Evolutionary conservation across 2,888 invertebrate species (phyloP), one percentile per base, ranked within the genome.

Genomic region (Thecophora atra): DNA sequence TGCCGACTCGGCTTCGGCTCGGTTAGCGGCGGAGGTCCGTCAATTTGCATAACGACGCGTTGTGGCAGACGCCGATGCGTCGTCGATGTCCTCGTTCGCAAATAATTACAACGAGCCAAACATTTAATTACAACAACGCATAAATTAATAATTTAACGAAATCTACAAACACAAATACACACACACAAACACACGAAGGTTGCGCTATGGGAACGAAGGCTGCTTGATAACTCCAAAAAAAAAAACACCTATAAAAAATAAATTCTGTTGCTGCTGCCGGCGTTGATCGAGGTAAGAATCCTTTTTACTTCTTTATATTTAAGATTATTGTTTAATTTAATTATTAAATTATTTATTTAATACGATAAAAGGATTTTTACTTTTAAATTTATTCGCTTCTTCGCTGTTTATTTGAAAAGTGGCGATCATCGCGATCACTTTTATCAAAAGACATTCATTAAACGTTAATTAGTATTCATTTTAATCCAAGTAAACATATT

Each of bases 31-130:
- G n/a, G 3, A n/a, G 68, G 24, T 63, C 62, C 68, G 71, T 75
- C 42, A 66, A 72, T 72, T 75, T 75, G 73, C 75, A 75, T 75
- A 75, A 68, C 72, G 70, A 72, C 73, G 75, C 67, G 70, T 63
- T 62, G 37, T 37, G 52, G 51, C 51, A n/a, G 19, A 26, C 60
- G 26, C 24, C 60, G 5, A 6, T 19, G 42, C 60, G 52, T 28
- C 24, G n/a, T n/a, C 17, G 42, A 51, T 60, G 68, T 47, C 26
- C 19, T 44, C n/a, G 28, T 26, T 26, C 52, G 21, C 17, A 21
- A 63, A 19, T 62, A 52, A 30, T 62, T 28, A 63, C 70, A 51
- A 63, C 62, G 52, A 52, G 7, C 51, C 54, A 70, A 70, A 70
- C 51, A 63, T 44, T 68, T 58, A 52, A 44, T 68, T 30, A 30